Conservation (phyloP, 2,888 invertebrate genomes). For the Drosophila stalkeri region DNA sequence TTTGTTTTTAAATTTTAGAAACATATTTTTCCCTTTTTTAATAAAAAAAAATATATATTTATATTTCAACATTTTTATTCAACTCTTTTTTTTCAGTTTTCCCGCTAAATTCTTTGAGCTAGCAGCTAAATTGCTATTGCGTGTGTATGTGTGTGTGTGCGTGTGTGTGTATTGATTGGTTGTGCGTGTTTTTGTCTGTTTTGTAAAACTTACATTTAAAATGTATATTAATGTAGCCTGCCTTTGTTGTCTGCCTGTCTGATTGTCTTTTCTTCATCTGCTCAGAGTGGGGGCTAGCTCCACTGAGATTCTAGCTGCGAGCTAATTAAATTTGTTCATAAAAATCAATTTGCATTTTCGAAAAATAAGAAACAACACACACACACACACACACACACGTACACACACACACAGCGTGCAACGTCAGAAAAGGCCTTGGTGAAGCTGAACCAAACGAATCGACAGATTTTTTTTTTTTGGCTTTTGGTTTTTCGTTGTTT, state of each 20-base stretch:
- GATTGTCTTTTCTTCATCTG: neutral
- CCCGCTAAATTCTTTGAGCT: slow-evolving; percentile 4
- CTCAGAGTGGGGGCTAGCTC: slow-evolving; percentile 8
- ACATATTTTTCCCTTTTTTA: neutral
- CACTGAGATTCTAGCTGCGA: slow-evolving; percentile 74
- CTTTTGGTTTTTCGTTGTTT: slow-evolving; percentile 10
- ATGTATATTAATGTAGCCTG: slow-evolving; percentile 50
- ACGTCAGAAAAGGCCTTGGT: slow-evolving; percentile 80
- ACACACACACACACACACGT: neutral
- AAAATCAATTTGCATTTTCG: slow-evolving; percentile 80
- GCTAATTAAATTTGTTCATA: slow-evolving; percentile 82
- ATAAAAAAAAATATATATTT: neutral
- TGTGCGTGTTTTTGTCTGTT: slow-evolving; percentile 7
- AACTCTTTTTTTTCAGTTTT: neutral
- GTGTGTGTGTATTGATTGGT: slow-evolving; percentile 15
- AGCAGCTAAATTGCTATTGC: slow-evolving; percentile 10
- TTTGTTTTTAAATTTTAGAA: too few relatives aligned
- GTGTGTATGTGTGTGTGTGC: slow-evolving; percentile 28
- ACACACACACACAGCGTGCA: slow-evolving; percentile 53
- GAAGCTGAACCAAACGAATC: slow-evolving; percentile 49
- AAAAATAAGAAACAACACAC: slow-evolving; percentile 8
- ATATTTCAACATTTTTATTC: neutral
- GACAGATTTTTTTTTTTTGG: slow-evolving; percentile 27
- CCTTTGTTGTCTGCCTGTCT: slow-evolving; percentile 13
- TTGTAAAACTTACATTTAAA: slow-evolving; percentile 35